These are phyloP conservation scores for Amphipoea oculea DNA, from an alignment of 2,888 invertebrate genomes.

Conservation along the genomic window DNA sequence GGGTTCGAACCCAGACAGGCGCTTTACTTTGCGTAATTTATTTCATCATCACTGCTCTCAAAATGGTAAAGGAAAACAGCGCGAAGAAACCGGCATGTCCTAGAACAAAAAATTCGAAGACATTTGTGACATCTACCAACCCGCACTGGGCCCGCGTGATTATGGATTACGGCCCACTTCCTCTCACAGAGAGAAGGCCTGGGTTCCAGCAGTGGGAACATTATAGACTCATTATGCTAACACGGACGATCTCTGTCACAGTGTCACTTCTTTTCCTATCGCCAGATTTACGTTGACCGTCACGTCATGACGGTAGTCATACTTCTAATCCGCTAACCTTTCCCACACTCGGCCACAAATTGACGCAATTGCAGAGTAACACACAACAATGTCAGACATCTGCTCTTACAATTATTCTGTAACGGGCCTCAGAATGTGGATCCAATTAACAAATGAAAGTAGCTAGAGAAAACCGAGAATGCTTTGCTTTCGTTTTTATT, in stretches of 20 bases:
- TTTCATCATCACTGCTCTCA: too few species aligned
- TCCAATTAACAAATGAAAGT: slow-evolving; percentile 72
- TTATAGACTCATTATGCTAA: too few species aligned
- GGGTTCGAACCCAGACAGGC: not conserved
- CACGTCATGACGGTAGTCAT: not conserved
- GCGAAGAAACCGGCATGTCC: not conserved
- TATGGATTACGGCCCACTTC: not conserved
- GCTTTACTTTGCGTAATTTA: not conserved
- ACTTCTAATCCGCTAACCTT: slow-evolving; percentile 13
- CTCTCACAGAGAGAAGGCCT: not conserved
- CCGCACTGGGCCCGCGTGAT: not conserved
- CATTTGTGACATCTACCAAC: not conserved
- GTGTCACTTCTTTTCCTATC: not conserved
- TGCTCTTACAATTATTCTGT: slow-evolving; percentile 70
- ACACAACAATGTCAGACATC: slow-evolving; percentile 58
- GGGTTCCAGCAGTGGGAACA: too few species aligned
- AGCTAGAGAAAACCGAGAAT: slow-evolving; percentile 28
- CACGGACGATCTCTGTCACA: not conserved
- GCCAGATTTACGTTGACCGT: not conserved
- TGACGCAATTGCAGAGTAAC: slow-evolving; percentile 71
- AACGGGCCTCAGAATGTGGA: slow-evolving; percentile 71
- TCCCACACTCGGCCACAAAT: slow-evolving; percentile 55
- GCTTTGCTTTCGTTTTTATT: slow-evolving; percentile 36
- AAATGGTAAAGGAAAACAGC: not conserved
- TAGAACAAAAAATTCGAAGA: not conserved